Base-by-base conservation (phyloP, 2,888 invertebrate species). In the Aquatica leii region DNA sequence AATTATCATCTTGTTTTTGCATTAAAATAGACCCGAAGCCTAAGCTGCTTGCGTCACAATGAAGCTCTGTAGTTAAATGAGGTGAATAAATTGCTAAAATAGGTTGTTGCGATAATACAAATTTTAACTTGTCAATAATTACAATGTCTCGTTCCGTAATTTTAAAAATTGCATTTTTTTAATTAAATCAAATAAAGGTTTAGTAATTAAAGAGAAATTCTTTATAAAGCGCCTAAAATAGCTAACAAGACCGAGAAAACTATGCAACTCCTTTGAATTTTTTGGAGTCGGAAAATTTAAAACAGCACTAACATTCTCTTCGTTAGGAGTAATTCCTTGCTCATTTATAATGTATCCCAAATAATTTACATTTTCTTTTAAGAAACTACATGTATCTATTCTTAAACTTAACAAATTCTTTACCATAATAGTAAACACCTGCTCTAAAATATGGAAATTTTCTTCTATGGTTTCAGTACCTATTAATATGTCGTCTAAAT, bases 1-100 rank as follows among this genome's bases (percentile, higher is more conserved):
- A n/a, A 18, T 64, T 56, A 66, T 70, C 9, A 68, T 63, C 20
- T 70, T 61, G 14, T 65, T 62, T 21, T 18, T 53, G 53, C 17
- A 53, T 18, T 4, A 53, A n/a, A 8, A 53, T 37, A 8, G 53
- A 5, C 15, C 53, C 53, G 14, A 21, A 53, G 18, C 40, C 53
- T 37, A 21, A 18, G 35, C 15, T n/a, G 14, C 53, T 53, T 8
- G 18, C 40, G 17, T 53, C 53, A 40, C 40, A 40, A 40, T 53
- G 53, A 21, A 53, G n/a, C 35, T 53, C 17, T 12, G 53, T 37
- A 17, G 35, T 18, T 18, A 18, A 18, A 40, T 11, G 17, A 8
- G 53, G 53, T 12, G 17, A 18, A n/a, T 53, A 53, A 40, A 53
- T 53, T n/a, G 37, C 18, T 5, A 53, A 37, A 11, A 53, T 15